phyloP scores from a whole-genome alignment of 2,888 invertebrate species.

The Osedax fenrisi region DNA sequence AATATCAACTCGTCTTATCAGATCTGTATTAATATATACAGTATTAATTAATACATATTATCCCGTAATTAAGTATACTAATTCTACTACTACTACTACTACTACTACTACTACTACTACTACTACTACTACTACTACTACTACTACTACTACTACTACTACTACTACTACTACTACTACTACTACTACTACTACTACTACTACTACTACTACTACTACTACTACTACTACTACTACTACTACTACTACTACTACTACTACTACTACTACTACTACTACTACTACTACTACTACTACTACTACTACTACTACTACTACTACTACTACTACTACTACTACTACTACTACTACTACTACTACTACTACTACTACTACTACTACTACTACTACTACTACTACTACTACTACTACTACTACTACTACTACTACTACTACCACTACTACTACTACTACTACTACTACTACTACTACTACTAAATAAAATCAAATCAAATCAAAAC shows the following conservation, averaged over 20 bases:
- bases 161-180: not conserved
- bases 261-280: slow-evolving; percentile 5
- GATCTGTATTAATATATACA: no score
- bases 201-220: not conserved
- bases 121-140: not conserved
- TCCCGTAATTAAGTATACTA: no score
- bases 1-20: no score
- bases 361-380: slow-evolving; percentile 10
- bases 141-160: not conserved
- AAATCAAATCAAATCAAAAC: no score
- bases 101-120: not conserved
- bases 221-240: not conserved
- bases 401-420: slow-evolving; percentile 16
- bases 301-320: slow-evolving; percentile 1
- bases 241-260: not conserved
- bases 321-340: not conserved
- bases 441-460: slow-evolving; percentile 16
- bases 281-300: slow-evolving; percentile 14
- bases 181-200: not conserved
- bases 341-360: not conserved
- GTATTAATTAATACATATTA: no score
- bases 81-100: not conserved
- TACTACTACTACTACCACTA: slow-evolving; percentile 16
- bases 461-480: slow-evolving; percentile 16
- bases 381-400: slow-evolving; percentile 16